Evolutionary conservation across 1,140 invertebrate species (phyloP).

Genomic region (Rhyacophila brunnea): DNA sequence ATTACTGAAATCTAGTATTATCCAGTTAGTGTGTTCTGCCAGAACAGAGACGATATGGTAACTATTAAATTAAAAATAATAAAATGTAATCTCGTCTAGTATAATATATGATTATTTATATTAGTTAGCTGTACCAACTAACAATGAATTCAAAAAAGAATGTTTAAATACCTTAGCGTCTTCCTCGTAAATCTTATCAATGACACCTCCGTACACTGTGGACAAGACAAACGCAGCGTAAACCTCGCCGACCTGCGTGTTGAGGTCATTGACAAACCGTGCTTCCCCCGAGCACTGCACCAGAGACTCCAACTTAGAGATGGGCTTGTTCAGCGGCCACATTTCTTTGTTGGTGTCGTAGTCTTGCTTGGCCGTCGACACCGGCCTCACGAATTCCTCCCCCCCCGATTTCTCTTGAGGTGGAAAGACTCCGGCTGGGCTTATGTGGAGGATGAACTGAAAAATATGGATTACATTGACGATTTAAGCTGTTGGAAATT

Average conservation of each 20-base stretch:
- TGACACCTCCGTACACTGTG: conserved; percentile 41
- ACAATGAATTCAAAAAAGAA: not conserved
- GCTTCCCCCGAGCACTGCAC: conserved; percentile 63
- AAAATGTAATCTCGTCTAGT: too few species aligned
- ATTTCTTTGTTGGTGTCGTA: conserved; percentile 65
- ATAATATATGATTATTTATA: too few species aligned
- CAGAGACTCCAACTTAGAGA: conserved; percentile 68
- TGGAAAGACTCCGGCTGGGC: conserved; percentile 47
- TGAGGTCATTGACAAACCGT: conserved; percentile 63
- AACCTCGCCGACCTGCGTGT: conserved; percentile 58
- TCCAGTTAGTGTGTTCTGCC: too few species aligned
- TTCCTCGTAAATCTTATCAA: conserved; percentile 59
- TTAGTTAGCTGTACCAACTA: not conserved
- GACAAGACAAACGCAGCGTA: conserved; percentile 62
- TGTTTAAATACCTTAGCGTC: conserved; percentile 57
- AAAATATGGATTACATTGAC: too few species aligned
- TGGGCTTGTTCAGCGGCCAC: conserved; percentile 73
- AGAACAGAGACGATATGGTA: too few species aligned
- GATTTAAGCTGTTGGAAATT: too few species aligned
- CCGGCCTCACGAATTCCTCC: conserved; percentile 52
- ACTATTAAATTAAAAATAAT: too few species aligned
- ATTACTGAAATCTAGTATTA: too few species aligned
- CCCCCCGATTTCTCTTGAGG: conserved; percentile 53
- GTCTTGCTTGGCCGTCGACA: conserved; percentile 65
- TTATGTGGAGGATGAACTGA: conserved; percentile 56